phyloP scores from a whole-genome alignment of 2,113 vertebrate genomes.

The Pristiophorus japonicus region DNA sequence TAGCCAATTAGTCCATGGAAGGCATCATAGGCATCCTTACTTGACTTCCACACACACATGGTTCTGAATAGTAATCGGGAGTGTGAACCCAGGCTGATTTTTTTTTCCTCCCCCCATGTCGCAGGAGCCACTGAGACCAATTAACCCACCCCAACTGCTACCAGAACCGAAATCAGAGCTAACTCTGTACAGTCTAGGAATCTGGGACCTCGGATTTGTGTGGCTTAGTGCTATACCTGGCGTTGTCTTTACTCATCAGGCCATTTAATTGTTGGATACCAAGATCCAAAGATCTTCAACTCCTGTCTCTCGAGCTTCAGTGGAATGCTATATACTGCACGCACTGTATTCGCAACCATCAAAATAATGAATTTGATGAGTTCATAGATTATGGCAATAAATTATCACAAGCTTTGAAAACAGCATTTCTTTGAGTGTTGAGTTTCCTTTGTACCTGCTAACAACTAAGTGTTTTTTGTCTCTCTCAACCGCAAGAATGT shows the following conservation, averaged over 20 bases:
- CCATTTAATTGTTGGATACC: not conserved
- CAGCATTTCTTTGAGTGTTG: not conserved
- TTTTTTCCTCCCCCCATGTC: not conserved
- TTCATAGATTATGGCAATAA: not conserved
- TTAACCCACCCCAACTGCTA: not conserved
- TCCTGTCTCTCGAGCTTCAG: not conserved
- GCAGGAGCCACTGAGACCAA: not conserved
- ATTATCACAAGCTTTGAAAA: not conserved
- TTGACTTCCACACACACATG: not conserved
- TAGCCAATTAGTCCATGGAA: not conserved
- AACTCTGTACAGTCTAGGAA: not conserved
- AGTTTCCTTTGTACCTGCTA: not conserved
- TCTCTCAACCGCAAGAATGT: not conserved
- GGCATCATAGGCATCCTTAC: not conserved
- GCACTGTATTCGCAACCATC: not conserved
- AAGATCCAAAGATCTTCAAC: not conserved
- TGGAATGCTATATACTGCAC: not conserved
- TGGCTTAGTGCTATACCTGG: not conserved
- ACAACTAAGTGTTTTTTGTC: not conserved
- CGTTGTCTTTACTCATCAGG: not conserved
- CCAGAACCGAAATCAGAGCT: not conserved
- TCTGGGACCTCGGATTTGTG: too few relatives aligned
- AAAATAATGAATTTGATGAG: not conserved
- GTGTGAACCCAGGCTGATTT: not conserved
- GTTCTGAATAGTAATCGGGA: not conserved